These are phyloP conservation scores for Caradrina kadenii DNA, from an alignment of 2,888 invertebrate genomes.

Conservation along the genomic window DNA sequence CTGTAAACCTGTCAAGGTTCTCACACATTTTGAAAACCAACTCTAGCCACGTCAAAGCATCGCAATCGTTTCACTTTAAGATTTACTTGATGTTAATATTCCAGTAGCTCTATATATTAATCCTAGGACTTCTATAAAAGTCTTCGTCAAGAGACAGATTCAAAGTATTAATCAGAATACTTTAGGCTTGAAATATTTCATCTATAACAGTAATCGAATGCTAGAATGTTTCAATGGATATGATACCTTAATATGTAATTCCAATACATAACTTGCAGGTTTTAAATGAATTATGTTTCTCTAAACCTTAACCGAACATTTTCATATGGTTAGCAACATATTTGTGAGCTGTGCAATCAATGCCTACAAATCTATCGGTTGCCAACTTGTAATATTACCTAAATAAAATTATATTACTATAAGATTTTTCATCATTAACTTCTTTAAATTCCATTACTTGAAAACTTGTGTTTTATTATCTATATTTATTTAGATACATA, in stretches of 20 bases:
- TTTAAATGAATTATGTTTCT: slow-evolving; percentile 13
- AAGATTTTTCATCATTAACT: background rate
- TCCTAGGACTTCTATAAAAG: slow-evolving; percentile 26
- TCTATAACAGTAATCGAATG: slow-evolving; percentile 38
- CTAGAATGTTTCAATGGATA: slow-evolving; percentile 38
- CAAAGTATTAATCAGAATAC: slow-evolving; percentile 47
- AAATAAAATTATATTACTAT: background rate
- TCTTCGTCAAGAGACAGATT: slow-evolving; percentile 33
- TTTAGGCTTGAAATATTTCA: slow-evolving; percentile 51
- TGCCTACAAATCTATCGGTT: background rate
- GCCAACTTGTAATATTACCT: background rate
- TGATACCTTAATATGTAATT: slow-evolving; percentile 18
- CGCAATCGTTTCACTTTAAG: slow-evolving; percentile 38
- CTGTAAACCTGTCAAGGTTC: slow-evolving; percentile 25
- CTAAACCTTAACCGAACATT: slow-evolving; percentile 5
- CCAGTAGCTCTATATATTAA: too few species aligned
- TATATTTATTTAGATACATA: too few species aligned
- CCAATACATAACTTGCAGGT: slow-evolving; percentile 18
- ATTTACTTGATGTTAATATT: slow-evolving; percentile 38
- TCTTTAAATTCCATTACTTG: background rate
- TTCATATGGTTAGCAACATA: background rate
- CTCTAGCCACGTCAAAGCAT: slow-evolving; percentile 32
- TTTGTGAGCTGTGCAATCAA: background rate
- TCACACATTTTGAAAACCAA: slow-evolving; percentile 28
- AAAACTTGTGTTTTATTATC: background rate